Evolutionary conservation across 2,888 invertebrate species (phyloP), one percentile per base, ranked within the genome.

Genomic region (Operophtera brumata): DNA sequence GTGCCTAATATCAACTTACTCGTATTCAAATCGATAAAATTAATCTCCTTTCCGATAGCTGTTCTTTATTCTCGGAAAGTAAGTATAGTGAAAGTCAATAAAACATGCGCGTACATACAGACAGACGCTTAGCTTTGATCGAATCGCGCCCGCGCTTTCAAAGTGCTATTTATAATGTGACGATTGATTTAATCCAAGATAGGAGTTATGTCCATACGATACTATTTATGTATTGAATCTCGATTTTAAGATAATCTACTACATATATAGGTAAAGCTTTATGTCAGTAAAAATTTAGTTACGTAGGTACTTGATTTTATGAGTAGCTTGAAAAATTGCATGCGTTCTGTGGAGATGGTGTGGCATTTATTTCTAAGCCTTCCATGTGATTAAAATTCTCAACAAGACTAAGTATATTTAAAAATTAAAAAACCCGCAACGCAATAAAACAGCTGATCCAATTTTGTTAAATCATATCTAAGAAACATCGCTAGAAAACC

Each of bases 131-230:
- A 52, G 54, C 61, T 61, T 61, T 60, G 61, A 64, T 64, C 57
- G 51, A 44, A 53, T 62, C 53, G 35, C 58, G 46, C 57, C 32
- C 45, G 47, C 20, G 32, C 37, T 57, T 58, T 64, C 64, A 65
- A 65, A 62, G 61, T 8, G 50, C 50, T 64, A 55, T 60, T 59
- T 57, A 47, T 46, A 51, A 39, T 41, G 58, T 54, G 60, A 10
- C 54, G 62, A 65, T 58, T 56, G 65, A 65, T 62, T 47, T 56
- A 62, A 55, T 53, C 52, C 57, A 61, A 41, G 53, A 58, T 59
- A 47, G 26, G 11, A 12, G 42, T 44, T 34, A 47, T 14, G 12
- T 57, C 47, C 46, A 50, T 57, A 43, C 47, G 46, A 47, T 57
- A 40, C 44, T 47, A 47, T 41, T 44, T 13, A 1, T 46, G 35